Conservation (phyloP, 2,888 invertebrate species). For the Limnephilus lunatus region DNA sequence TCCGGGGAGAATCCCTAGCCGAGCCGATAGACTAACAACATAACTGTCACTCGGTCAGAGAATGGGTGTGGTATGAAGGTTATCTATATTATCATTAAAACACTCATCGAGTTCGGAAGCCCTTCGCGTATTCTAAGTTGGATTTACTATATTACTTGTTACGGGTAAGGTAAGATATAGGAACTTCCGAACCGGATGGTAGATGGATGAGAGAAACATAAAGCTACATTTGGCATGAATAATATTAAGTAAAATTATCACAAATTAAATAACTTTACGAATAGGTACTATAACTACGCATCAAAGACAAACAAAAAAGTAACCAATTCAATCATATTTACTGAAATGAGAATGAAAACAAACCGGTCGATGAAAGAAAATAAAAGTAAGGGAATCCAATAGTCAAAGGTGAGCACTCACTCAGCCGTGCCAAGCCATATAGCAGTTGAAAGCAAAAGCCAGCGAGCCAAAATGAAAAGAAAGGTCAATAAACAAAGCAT, state of each 20-base stretch:
- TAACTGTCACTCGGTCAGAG: constrained; percentile 17
- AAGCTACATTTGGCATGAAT: constrained; percentile 59
- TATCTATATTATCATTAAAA: constrained; percentile 35
- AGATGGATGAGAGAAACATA: constrained; percentile 58
- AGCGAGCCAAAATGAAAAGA: constrained; percentile 61
- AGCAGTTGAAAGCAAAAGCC: constrained; percentile 58
- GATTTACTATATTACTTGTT: background rate
- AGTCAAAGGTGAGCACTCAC: constrained; percentile 65
- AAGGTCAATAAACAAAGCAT: constrained; percentile 53
- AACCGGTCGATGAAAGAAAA: constrained; percentile 47
- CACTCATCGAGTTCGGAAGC: constrained; percentile 50
- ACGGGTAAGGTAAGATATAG: background rate
- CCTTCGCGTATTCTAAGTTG: background rate
- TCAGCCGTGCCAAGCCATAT: constrained; percentile 64
- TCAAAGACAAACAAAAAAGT: constrained; percentile 55
- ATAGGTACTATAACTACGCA: constrained; percentile 43
- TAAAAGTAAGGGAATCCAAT: constrained; percentile 46
- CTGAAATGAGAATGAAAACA: constrained; percentile 55
- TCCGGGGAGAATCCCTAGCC: constrained; percentile 34
- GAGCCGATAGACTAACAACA: too few relatives aligned
- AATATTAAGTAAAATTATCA: constrained; percentile 44
- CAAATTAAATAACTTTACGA: constrained; percentile 42
- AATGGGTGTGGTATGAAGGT: constrained; percentile 56
- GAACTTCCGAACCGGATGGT: constrained; percentile 51
- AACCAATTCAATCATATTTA: constrained; percentile 41